Evolutionary conservation across 2,888 invertebrate species (phyloP), one percentile per base, ranked within the genome.

Genomic region (Deladenus siricidicola): DNA sequence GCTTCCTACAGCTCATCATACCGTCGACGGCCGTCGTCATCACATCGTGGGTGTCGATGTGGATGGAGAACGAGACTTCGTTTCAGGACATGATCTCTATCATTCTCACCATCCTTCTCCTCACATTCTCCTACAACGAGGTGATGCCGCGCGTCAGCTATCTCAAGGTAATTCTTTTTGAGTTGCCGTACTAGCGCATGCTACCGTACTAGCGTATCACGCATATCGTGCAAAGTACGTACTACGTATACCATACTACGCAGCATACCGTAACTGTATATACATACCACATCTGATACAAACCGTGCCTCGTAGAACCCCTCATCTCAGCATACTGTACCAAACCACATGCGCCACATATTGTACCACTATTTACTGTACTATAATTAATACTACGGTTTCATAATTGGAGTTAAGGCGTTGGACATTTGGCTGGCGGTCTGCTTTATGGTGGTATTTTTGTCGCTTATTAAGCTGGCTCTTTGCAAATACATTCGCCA

Each of bases 61-160:
- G 78, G 78, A 77, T 78, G 76, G 78, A 78, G 52, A 75, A 71
- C 57, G 78, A 78, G 50, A 50, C 50, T 21, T 50, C 50, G 19
- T 64, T 71, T 54, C 62, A 77, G 68, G 78, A 78, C 61, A 75
- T 77, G 74, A 75, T 78, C 23, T 68, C 73, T n/a, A 73, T 78
- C 47, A 74, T 78, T 21, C 64, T 78, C 30, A 71, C 78, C 1
- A 76, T 78, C 44, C 79, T 75, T 2, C 77, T 77, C 62, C 65
- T 78, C 3, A 67, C 78, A 10, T 78, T 75, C 62, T 78, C 78
- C 1, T 78, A 78, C 64, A 78, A 78, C 56, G 75, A 76, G 28
- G 71, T 78, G 24, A 78, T 78, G 78, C 78, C 78, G 4, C 63
- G 78, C 45, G 78, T 78, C 43, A 73, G 73, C 59, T 78, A 78